These are phyloP conservation scores for Chiridota heheva DNA, from an alignment of 35 echinoderm and acorn worm species.

Conservation along the genomic window DNA sequence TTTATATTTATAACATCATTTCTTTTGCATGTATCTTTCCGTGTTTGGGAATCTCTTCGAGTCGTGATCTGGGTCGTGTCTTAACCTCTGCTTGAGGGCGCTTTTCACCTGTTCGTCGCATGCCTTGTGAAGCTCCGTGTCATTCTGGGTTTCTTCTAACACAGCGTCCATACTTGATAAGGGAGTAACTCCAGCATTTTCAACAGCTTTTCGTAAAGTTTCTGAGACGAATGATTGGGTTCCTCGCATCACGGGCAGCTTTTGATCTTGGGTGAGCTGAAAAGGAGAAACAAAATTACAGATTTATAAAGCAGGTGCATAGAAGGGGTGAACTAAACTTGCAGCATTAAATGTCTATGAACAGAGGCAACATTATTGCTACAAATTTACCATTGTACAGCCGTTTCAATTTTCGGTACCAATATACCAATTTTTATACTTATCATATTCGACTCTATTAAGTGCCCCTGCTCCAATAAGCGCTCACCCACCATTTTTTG, in stretches of 20 bases:
- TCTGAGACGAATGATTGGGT: slow-evolving; percentile 58
- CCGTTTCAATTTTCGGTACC: too few species aligned
- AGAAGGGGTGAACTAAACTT: too few species aligned
- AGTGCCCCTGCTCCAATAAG: too few species aligned
- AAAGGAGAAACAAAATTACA: slow-evolving; percentile 13
- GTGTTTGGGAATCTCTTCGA: slow-evolving; percentile 73
- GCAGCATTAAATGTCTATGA: too few species aligned
- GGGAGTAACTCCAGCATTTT: slow-evolving; percentile 52
- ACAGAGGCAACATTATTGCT: too few species aligned
- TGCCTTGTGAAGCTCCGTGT: slow-evolving; percentile 52
- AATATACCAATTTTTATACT: too few species aligned
- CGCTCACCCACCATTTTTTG: too few species aligned
- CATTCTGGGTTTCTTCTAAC: slow-evolving; percentile 44
- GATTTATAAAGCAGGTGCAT: too few species aligned
- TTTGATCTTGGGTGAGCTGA: slow-evolving; percentile 75
- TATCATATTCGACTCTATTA: too few species aligned
- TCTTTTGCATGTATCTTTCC: slow-evolving; percentile 79
- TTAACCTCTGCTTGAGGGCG: slow-evolving; percentile 57
- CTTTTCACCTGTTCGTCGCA: slow-evolving; percentile 86
- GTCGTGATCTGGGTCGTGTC: slow-evolving; percentile 66
- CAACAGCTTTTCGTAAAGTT: slow-evolving; percentile 65
- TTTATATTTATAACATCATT: too few species aligned
- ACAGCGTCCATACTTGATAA: slow-evolving; percentile 47
- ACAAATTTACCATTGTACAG: too few species aligned
- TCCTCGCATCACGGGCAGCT: slow-evolving; percentile 38